Evolutionary conservation across 2,888 invertebrate genomes (phyloP), one percentile per base, ranked within the genome.

Genomic region (Elysia crispata): DNA sequence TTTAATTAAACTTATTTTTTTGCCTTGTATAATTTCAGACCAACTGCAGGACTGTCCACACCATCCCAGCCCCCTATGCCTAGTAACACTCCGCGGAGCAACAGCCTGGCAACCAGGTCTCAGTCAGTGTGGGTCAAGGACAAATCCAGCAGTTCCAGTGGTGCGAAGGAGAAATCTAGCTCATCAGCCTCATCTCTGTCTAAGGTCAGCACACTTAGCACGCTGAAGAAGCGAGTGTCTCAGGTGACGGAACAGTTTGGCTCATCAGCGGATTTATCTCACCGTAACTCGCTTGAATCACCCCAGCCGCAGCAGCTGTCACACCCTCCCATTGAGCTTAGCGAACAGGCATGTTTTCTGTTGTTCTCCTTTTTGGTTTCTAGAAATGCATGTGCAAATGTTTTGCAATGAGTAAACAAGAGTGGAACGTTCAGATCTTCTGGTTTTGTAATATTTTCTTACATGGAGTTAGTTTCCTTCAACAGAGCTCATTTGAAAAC

Each of bases 281-380:
- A 87, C 78, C 84, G 89, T 74, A 89, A 87, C 84, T 88, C 88
- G 69, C 85, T 86, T 81, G 85, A 87, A 78, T 76, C 80, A 69
- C 41, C 41, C 41, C 41, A 41, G 41, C 41, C 3, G 41, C 41
- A 3, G 41, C 41, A 41, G 41, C 41, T 41, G 41, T 41, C 41
- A 6, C 41, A 41, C 41, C 76, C 80, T 72, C 86, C 87, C 82
- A 89, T 90, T 84, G 90, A 89, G 86, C 87, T 90, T 82, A 94
- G 95, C 76, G 96, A 97, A 93, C 96, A 96, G 95, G 97, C 96
- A 93, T 88, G 87, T 86, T 83, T 73, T 86, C 83, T 82, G 83
- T 62, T 81, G 77, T 80, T 79, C 67, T 82, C 41, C 41, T 41
- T 41, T n/a, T 77, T 79, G 76, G 78, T 66, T 82, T 75, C 30